Evolutionary conservation across 1,140 invertebrate species (phyloP).

Genomic region (Mercenaria mercenaria): DNA sequence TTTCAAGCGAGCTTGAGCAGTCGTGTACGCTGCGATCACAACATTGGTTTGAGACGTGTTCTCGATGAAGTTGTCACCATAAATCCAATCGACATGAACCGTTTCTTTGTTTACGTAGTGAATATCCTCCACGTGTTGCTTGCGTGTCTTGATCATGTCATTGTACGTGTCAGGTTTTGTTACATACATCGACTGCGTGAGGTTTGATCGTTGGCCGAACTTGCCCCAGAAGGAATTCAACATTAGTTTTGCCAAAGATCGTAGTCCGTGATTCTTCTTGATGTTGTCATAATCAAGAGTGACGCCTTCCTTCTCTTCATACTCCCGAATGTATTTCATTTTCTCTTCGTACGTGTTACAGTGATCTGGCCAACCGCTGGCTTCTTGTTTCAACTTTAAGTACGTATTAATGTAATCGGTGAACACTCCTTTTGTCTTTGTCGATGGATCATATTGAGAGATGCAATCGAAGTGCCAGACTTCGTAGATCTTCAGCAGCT

Average conservation of each 20-base stretch:
- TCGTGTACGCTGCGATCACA: constrained; percentile 82
- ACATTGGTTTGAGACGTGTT: constrained; percentile 75
- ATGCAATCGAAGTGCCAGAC: constrained; percentile 12
- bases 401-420: background rate
- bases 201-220: no score
- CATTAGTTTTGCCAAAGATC: background rate
- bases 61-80: background rate
- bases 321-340: background rate
- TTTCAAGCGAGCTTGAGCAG: constrained; percentile 84
- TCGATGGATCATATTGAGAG: background rate
- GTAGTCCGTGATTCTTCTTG: background rate
- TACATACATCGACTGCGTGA: no score
- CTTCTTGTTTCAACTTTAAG: background rate
- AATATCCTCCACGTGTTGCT: no score
- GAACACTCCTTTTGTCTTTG: constrained; percentile 48
- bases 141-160: no score
- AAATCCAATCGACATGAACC: background rate
- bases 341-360: background rate
- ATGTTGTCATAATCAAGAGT: background rate
- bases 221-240: background rate
- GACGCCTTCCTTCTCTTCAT: background rate
- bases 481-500: background rate
- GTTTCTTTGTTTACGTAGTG: no score
- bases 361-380: background rate
- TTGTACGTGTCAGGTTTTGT: no score